These are phyloP conservation scores for Tetragonula carbonaria DNA, from an alignment of 2,888 invertebrate species.

Conservation along the genomic window DNA sequence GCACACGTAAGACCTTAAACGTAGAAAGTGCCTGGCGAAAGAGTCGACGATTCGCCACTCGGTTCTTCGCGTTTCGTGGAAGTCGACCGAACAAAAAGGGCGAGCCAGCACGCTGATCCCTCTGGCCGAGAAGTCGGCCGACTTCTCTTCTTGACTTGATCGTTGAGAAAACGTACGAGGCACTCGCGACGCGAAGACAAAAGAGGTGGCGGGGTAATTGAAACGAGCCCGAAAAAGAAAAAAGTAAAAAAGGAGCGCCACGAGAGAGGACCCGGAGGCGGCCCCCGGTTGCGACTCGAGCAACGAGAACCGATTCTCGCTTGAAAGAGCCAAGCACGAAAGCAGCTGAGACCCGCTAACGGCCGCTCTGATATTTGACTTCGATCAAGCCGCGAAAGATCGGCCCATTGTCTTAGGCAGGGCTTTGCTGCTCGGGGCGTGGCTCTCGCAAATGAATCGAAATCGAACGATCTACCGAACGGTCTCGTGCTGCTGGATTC, in stretches of 20 bases:
- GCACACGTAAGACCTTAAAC: no score
- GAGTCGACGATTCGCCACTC: no score
- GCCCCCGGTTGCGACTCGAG: constrained; percentile 27
- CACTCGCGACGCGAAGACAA: constrained; percentile 28
- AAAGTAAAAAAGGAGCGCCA: neutral
- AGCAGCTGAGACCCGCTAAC: constrained; percentile 59
- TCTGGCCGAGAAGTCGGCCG: neutral
- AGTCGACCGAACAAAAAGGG: constrained; percentile 8
- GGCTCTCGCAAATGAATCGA: constrained; percentile 62
- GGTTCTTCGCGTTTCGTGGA: constrained; percentile 17
- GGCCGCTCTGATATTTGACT: constrained; percentile 66
- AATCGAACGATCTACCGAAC: constrained; percentile 35
- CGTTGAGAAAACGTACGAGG: constrained; percentile 19
- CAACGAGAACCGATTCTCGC: constrained; percentile 24
- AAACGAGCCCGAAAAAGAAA: constrained; percentile 29
- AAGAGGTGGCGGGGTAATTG: constrained; percentile 49
- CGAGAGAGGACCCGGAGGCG: neutral
- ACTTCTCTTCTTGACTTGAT: neutral
- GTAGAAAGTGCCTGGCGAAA: neutral
- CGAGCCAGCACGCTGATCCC: neutral
- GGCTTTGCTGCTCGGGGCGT: constrained; percentile 66
- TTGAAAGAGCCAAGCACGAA: constrained; percentile 41
- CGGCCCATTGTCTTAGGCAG: constrained; percentile 63
- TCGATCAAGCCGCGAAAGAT: constrained; percentile 65
- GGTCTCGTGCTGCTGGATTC: neutral